Evolutionary conservation across 2,797 vertebrate genomes (phyloP).

Genomic region (Vespertilio murinus): DNA sequence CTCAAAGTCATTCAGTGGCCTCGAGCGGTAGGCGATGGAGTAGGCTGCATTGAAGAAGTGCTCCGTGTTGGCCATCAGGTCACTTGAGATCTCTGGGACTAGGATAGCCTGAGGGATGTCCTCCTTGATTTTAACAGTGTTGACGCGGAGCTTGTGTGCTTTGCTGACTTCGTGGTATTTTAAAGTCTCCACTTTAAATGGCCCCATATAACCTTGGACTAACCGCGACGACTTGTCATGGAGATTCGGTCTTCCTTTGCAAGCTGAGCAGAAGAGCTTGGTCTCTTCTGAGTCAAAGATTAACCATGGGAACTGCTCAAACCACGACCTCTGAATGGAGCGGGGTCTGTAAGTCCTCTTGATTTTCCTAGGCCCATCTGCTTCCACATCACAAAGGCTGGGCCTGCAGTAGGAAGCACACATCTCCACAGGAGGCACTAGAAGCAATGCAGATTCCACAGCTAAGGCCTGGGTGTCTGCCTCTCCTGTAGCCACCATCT

Average conservation of each 20-base stretch:
- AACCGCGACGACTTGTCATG: constrained; percentile 64
- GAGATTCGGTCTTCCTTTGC: constrained; percentile 63
- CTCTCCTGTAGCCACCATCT: background rate
- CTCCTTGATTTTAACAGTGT: background rate
- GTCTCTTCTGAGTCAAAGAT: constrained; percentile 54
- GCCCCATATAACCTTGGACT: constrained; percentile 64
- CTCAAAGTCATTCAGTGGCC: constrained; percentile 73
- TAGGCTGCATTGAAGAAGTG: constrained; percentile 68
- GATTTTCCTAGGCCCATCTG: background rate
- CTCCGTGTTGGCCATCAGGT: constrained; percentile 70
- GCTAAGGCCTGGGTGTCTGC: background rate
- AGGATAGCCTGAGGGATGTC: background rate
- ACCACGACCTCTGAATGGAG: constrained; percentile 71
- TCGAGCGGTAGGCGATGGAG: constrained; percentile 63
- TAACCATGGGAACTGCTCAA: constrained; percentile 72
- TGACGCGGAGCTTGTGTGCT: constrained; percentile 69
- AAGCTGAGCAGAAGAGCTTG: constrained; percentile 70
- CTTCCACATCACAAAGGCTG: background rate
- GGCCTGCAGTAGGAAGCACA: background rate
- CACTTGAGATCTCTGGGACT: constrained; percentile 61
- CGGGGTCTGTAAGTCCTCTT: constrained; percentile 66
- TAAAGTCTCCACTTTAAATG: constrained; percentile 77
- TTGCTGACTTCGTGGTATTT: constrained; percentile 77
- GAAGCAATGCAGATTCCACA: background rate
- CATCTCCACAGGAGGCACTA: background rate